Percentiles rank a stretch among this genome's conserved stretches.
Evolutionary conservation across 2,888 invertebrate species (phyloP).

Genomic region (Eurytoma adleriae): DNA sequence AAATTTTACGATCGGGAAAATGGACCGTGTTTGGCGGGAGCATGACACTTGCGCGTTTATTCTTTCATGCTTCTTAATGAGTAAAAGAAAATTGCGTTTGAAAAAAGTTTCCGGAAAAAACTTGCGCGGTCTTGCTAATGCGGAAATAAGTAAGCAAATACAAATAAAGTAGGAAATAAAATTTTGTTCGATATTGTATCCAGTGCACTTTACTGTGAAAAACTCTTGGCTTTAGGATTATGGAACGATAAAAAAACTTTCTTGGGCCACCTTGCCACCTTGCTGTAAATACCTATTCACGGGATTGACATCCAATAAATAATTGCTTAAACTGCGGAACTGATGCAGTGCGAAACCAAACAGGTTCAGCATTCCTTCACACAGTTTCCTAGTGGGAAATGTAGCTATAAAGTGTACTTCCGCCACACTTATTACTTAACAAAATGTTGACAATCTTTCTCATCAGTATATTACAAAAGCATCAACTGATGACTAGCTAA

Average conservation of each 20-base stretch:
- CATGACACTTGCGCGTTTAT: not conserved
- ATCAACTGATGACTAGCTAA: no score
- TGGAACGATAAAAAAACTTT: slow-evolving; percentile 3
- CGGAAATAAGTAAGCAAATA: not conserved
- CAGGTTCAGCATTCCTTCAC: no score
- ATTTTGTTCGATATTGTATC: not conserved
- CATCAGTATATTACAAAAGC: no score
- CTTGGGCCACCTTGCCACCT: no score
- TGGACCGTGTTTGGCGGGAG: not conserved
- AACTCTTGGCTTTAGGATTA: not conserved
- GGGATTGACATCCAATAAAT: no score
- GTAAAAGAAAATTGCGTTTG: slow-evolving; percentile 7
- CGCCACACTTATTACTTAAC: no score
- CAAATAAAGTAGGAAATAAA: not conserved
- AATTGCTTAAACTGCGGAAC: no score
- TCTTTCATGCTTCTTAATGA: slow-evolving; percentile 6
- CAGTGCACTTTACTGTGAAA: slow-evolving; percentile 7
- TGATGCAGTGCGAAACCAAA: no score
- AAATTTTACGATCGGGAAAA: slow-evolving; percentile 28
- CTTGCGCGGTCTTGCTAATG: not conserved
- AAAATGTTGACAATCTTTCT: no score
- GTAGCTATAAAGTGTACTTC: no score
- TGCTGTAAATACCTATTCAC: no score
- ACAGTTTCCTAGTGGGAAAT: no score
- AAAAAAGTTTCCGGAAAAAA: not conserved